phyloP scores from a whole-genome alignment of 2,888 invertebrate genomes.

The Apamea epomidion region DNA sequence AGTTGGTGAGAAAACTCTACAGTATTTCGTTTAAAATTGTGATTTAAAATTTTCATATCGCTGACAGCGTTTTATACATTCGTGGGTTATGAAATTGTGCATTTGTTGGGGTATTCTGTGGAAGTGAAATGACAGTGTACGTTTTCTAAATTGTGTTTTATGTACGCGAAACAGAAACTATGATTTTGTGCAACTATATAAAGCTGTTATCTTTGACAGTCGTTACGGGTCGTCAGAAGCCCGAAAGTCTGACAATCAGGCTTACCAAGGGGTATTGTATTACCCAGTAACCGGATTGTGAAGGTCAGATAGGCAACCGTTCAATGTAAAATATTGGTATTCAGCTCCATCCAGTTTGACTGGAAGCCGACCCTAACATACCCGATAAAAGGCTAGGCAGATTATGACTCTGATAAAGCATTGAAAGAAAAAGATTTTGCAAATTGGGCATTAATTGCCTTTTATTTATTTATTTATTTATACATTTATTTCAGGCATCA shows the following conservation, averaged over 20 bases:
- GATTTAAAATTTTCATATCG: conserved; percentile 61
- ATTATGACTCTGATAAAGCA: not conserved
- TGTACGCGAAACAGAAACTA: not conserved
- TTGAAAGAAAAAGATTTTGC: too few relatives aligned
- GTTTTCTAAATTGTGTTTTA: conserved; percentile 29
- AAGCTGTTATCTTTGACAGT: too few relatives aligned
- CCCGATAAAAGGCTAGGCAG: not conserved
- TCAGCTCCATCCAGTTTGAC: too few relatives aligned
- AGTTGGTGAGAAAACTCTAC: conserved; percentile 66
- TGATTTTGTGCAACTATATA: not conserved
- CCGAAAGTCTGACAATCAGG: not conserved
- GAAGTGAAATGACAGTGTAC: conserved; percentile 32
- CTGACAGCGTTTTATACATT: conserved; percentile 49
- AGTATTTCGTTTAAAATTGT: conserved; percentile 61
- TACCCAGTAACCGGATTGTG: too few relatives aligned
- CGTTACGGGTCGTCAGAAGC: not conserved
- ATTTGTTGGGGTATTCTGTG: conserved; percentile 29
- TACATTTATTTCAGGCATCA: too few relatives aligned
- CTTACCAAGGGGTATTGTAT: not conserved
- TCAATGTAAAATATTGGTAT: not conserved
- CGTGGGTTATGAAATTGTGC: conserved; percentile 41
- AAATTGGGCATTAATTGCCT: not conserved
- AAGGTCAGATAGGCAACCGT: too few relatives aligned
- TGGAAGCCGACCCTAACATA: not conserved
- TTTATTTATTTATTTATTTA: too few relatives aligned